Evolutionary conservation across 2,797 vertebrate genomes (phyloP), one percentile per base, ranked within the genome.

Genomic region (Pogonophryne albipinna): DNA sequence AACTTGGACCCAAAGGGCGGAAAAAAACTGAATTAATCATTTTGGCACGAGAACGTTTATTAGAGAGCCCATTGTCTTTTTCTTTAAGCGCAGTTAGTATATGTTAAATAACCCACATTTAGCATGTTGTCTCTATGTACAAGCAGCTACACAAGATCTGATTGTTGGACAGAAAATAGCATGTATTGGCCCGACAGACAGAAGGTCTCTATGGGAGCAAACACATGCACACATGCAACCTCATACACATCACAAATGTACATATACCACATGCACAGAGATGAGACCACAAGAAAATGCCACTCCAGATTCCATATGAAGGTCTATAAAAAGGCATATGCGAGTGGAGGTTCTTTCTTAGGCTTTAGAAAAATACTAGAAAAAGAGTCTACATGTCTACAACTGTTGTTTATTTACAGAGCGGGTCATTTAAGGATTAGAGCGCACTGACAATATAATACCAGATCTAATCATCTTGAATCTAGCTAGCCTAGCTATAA

Each of bases 11-110:
- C 56, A 17, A 50, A 76, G 82, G 8, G 34, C 1, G 8, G 8
- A 38, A 60, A 63, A 76, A 60, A 44, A 64, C 41, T 44, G 66
- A 85, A 70, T 77, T 79, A 72, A 79, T 86, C 44, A 83, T 63
- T 86, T 75, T 80, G 62, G 71, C 78, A 71, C 66, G 53, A 72
- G 50, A 52, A 67, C n/a, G 49, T 63, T 75, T 51, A 46, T 56
- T 55, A 64, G 61, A 64, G 61, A 69, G 61, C n/a, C 4, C 11
- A 31, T 17, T 57, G 8, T 68, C 41, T 66, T 60, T 55, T 64
- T 65, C 63, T 74, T 47, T 19, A 15, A 60, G 61, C 47, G 23
- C 7, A 46, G n/a, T 41, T 62, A 17, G 46, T 51, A 62, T 55
- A 62, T 55, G 20, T 50, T 52, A 74, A 72, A 59, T 38, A 38